Base-by-base conservation (phyloP, 2,888 invertebrate species). In the Panorpa germanica region DNA sequence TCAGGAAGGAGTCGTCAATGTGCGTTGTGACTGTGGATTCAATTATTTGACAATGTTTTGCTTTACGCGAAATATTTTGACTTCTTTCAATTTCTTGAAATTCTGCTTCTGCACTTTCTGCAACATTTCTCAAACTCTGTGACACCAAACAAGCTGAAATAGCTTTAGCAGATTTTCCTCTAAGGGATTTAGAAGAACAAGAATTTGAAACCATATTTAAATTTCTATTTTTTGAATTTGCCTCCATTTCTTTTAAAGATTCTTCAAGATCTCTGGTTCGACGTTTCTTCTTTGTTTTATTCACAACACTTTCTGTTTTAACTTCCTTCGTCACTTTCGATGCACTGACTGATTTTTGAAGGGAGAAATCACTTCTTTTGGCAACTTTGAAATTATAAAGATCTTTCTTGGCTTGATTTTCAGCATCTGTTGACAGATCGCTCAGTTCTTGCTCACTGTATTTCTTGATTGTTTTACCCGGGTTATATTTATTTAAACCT, bases 81-180 rank as follows among this genome's bases (percentile, higher is more conserved):
- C 48, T 45, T 36, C 48, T 48, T 12, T 52, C 43, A 12, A 51
- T 46, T 41, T 56, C 52, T 13, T 48, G 45, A 30, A 48, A 40
- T 8, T 47, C 41, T 60, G 39, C 27, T 49, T 45, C 34, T 45
- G 50, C 32, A 52, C 40, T 29, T 57, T 46, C 28, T 52, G 48
- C 21, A 11, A 54, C 53, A 40, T 60, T 57, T 37, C 50, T 55
- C 38, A 53, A 47, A 35, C 61, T 69, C 40, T 72, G 67, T 21
- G 64, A 59, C 24, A 75, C 49, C 23, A 76, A 52, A 9, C 68
- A 65, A 36, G 64, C 63, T 38, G 69, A 73, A 35, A 82, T 82
- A 25, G 70, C 70, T 44, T 63, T 69, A 5, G 78, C 78, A 3
- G 80, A 78, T 59, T 73, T 78, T 28, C 77, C 78, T 42, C 72